A percentile compares a stretch with the other conserved stretches of the same genome.
Evolutionary conservation across 1,140 invertebrate species (phyloP).

Genomic region (Trachymyrmex septentrionalis): DNA sequence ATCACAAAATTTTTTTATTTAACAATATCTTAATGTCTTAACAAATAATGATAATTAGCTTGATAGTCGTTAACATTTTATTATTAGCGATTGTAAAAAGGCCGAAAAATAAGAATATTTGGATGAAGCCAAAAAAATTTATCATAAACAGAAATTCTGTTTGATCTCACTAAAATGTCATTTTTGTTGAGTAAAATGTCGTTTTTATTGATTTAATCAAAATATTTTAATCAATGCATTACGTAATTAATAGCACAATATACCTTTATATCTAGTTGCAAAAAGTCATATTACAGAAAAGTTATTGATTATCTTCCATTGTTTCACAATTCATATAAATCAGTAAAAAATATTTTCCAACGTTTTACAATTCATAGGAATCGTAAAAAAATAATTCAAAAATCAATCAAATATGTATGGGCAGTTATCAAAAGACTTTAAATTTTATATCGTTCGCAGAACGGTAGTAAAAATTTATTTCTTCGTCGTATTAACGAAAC

Average conservation of each 20-base stretch:
- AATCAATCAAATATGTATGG: neutral
- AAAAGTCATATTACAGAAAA: neutral
- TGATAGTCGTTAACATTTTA: neutral
- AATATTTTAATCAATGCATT: conserved; percentile 3
- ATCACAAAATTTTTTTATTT: no score
- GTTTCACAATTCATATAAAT: no score
- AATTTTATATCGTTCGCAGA: conserved; percentile 1
- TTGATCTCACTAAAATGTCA: no score
- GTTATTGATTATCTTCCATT: neutral
- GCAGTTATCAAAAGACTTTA: neutral
- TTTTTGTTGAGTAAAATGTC: no score
- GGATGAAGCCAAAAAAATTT: no score
- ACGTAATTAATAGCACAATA: neutral
- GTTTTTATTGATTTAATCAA: conserved; percentile 8
- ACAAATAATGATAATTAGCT: no score
- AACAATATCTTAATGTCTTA: no score
- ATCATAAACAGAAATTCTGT: no score
- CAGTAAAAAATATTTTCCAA: neutral
- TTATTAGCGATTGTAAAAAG: neutral
- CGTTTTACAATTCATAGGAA: neutral
- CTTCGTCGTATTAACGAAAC: neutral
- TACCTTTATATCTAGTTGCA: neutral
- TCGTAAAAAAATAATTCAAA: neutral
- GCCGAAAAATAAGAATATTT: neutral
- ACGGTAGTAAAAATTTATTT: conserved; percentile 36